Evolutionary conservation across 2,113 vertebrate genomes (phyloP).

Genomic region (Mormoops blainvillei): DNA sequence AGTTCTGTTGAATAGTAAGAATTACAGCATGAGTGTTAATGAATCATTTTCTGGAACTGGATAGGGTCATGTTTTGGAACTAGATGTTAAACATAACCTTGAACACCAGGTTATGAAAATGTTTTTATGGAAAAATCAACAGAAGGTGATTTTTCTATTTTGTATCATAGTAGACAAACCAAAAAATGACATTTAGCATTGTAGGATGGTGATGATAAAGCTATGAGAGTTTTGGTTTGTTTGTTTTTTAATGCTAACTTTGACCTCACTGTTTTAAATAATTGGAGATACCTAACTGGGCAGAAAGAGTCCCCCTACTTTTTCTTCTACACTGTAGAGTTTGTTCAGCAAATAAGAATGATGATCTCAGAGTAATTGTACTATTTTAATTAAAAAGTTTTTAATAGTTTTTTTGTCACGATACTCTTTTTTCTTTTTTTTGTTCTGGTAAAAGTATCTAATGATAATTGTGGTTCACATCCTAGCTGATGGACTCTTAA

Average conservation of each 20-base stretch:
- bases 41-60: conserved; percentile 5
- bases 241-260: background rate
- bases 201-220: background rate
- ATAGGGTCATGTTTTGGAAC: background rate
- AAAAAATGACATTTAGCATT: background rate
- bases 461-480: background rate
- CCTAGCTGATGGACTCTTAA: background rate
- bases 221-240: background rate
- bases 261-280: conserved; percentile 23
- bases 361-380: background rate
- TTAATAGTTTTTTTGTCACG: background rate
- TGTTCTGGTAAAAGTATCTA: background rate
- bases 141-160: background rate
- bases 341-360: background rate
- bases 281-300: background rate
- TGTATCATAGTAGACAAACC: background rate
- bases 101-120: background rate
- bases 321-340: background rate
- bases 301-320: background rate
- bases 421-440: background rate
- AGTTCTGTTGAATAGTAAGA: background rate
- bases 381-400: background rate
- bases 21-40: conserved; percentile 28
- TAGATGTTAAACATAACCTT: conserved; percentile 12
- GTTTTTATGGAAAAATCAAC: conserved; percentile 5